phyloP scores from a whole-genome alignment of 2,888 invertebrate genomes.

The Drosophila macrospina region DNA sequence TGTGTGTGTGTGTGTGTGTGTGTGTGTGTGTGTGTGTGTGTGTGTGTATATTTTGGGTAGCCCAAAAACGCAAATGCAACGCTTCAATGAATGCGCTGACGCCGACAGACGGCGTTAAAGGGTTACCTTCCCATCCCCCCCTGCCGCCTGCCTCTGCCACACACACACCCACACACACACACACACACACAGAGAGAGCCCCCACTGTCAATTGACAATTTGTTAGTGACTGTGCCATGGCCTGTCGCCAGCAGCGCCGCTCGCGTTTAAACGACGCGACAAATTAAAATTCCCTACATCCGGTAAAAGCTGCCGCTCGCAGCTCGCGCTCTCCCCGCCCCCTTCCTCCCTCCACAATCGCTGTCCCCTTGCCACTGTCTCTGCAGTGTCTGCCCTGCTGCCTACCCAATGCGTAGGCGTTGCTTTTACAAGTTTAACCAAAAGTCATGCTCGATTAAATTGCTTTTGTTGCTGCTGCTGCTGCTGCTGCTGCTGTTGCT shows the following conservation, averaged over 20 bases:
- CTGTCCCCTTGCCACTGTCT: neutral
- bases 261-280: constrained; percentile 79
- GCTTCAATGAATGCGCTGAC: constrained; percentile 69
- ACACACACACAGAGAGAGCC: too few species aligned
- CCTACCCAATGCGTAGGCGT: constrained; percentile 62
- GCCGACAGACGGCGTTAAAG: constrained; percentile 66
- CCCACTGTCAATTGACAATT: neutral
- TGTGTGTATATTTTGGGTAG: constrained; percentile 21
- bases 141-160: too few species aligned
- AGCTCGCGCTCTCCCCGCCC: neutral
- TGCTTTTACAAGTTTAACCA: constrained; percentile 75
- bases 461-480: constrained; percentile 65
- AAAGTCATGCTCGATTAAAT: constrained; percentile 84
- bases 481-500: constrained; percentile 14
- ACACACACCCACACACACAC: neutral
- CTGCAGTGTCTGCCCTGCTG: neutral
- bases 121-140: constrained; percentile 56
- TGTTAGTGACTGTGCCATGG: constrained; percentile 21
- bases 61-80: constrained; percentile 53
- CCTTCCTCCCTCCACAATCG: neutral
- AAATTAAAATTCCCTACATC: constrained; percentile 83
- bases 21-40: constrained; percentile 8
- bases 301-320: constrained; percentile 53
- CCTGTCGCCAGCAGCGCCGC: constrained; percentile 60
- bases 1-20: neutral